Base-by-base conservation (phyloP, 2,888 invertebrate species). In the Drosophila macrospina region DNA sequence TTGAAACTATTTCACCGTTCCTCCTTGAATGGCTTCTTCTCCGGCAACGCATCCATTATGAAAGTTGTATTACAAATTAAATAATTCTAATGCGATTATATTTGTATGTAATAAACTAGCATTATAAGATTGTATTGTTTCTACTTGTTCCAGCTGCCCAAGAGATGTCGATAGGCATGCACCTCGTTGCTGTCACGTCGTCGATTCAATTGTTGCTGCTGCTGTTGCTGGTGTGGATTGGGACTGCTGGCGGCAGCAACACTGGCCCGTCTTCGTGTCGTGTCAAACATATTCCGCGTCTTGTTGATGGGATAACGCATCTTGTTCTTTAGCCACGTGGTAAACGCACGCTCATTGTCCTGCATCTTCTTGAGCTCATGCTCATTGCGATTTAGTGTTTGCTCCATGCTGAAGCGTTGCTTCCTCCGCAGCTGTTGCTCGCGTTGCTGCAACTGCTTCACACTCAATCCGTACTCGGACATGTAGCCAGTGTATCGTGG, bases 381-480 rank as follows among this genome's bases (percentile, higher is more conserved):
- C 79, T 93, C 92, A 48, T 91, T 92, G 28, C 92, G 85, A 69
- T 91, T 92, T 4, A 92, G 74, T 16, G 91, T 86, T 50, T 90
- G 89, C 24, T 91, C 89, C 39, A 86, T 67, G 51, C 82, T 71
- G 6, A 70, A 83, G 28, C 86, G 89, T 26, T 90, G 86, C 44
- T 90, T 86, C 11, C 86, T 86, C 44, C 93, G 91, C 57, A 91
- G 78, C 30, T 91, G 90, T 51, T 90, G 90, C 50, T 93, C 91
- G 24, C 92, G 90, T 50, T 91, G 91, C 59, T 93, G 91, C 56
- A 93, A 76, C 76, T 93, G 93, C 36, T 91, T 89, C 4, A 91
- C 92, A 45, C 91, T 93, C 41, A 94, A 78, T 0, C 94, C 94
- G 72, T 94, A 94, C 81, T 94, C 93, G 0, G 94, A 94, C 65